Evolutionary conservation across 1,140 invertebrate species (phyloP), one percentile per base, ranked within the genome.

Genomic region (Ruditapes philippinarum): DNA sequence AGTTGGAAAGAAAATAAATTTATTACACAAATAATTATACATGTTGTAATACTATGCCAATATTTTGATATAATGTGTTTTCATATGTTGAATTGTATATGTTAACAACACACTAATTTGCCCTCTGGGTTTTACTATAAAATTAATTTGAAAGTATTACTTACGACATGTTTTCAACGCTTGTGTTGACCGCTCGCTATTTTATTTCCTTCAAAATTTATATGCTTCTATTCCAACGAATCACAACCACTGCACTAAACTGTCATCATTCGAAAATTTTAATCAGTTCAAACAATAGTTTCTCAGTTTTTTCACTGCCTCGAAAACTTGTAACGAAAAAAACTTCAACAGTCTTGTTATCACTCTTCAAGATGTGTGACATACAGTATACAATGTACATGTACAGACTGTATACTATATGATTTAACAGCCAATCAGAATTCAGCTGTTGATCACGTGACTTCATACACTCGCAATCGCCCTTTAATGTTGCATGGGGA

Each of bases 341-440:
- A 5, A 38, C 25, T 38, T 5, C n/a, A 36, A 33, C 36, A 1
- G 9, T 36, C 33, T 70, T 70, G 38, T 70, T 33, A 38, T 11
- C 5, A 19, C 11, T 14, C 11, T 2, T 38, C 40, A 28, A 76
- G 73, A 54, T 76, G 73, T 49, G 25, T 28, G 73, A 76, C n/a
- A 76, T 49, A 76, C 73, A 49, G 17, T 49, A 25, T 54, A 76
- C 73, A 76, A n/a, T 76, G 49, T 11, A 33, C 17, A 12, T 70
- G 5, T 9, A 22, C 22, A 25, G 17, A 14, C 28, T 12, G 5
- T 76, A 49, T 42, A 45, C 73, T 54, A 38, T 73, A 40, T 45
- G 70, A 38, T 38, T n/a, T 28, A 76, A 19, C 73, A 76, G 19
- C 73, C 73, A 76, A 76, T 76, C 73, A 54, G 51, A 76, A 49